Percentiles rank a stretch among this genome's conserved stretches.
Conservation (phyloP, 2,797 vertebrate species). For the Miichthys miiuy region DNA sequence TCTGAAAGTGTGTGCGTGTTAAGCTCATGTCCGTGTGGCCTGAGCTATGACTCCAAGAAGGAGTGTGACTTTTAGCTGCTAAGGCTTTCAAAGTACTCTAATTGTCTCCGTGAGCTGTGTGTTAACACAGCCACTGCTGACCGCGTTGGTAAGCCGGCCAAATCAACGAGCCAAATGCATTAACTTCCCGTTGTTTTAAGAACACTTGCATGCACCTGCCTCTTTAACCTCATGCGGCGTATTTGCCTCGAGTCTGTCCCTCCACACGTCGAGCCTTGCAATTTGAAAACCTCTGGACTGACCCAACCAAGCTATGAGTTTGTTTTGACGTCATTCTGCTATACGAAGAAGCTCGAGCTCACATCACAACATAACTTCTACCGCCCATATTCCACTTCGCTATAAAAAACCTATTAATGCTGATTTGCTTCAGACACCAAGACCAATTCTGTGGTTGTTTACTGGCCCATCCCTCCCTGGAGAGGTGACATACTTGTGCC, state of each 20-base stretch:
- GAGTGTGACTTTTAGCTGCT: not conserved
- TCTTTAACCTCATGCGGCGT: not conserved
- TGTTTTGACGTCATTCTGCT: not conserved
- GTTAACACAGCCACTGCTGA: constrained; percentile 3
- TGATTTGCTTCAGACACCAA: constrained; percentile 63
- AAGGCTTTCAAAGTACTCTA: not conserved
- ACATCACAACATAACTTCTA: not conserved
- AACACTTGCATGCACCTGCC: not conserved
- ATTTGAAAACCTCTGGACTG: not conserved
- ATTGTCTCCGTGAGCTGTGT: constrained; percentile 1
- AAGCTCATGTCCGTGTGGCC: not conserved
- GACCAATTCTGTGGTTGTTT: constrained; percentile 62
- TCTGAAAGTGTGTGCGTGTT: not conserved
- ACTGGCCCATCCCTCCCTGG: constrained; percentile 59
- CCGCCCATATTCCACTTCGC: constrained; percentile 32
- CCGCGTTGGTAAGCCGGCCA: not conserved
- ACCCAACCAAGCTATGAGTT: not conserved
- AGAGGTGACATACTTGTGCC: constrained; percentile 78
- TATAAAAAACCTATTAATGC: constrained; percentile 63
- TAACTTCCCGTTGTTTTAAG: not conserved
- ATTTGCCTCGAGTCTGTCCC: not conserved
- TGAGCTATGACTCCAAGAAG: not conserved
- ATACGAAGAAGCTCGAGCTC: constrained; percentile 5
- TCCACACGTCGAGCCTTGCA: not conserved
- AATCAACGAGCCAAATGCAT: not conserved